phyloP scores from a whole-genome alignment of 2,113 vertebrate species.

The Phasianus colchicus region DNA sequence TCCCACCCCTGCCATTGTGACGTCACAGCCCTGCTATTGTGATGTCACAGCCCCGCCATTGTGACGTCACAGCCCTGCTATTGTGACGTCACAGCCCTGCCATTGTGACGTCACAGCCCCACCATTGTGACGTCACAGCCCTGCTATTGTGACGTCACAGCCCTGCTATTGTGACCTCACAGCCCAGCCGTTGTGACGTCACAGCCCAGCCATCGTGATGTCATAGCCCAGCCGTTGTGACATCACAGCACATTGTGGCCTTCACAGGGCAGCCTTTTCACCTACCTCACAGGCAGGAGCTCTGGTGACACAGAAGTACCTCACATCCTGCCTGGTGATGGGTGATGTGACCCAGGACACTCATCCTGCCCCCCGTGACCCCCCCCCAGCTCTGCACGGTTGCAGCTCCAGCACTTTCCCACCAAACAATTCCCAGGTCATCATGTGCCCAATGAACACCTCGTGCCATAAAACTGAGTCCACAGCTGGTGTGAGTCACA shows the following conservation, averaged over 20 bases:
- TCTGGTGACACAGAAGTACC: background rate
- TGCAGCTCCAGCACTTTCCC: accelerated
- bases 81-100: no score
- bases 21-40: no score
- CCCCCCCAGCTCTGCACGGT: accelerated
- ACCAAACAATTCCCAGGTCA: background rate
- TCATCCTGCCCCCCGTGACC: accelerated
- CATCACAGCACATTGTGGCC: accelerated
- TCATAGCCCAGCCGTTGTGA: accelerated
- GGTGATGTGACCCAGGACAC: background rate
- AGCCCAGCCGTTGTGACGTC: background rate
- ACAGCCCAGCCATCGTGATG: accelerated
- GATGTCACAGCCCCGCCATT: no score
- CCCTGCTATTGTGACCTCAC: accelerated
- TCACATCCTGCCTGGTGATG: no score
- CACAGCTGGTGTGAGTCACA: accelerated
- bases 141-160: accelerated
- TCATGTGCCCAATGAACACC: background rate
- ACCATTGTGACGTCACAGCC: background rate
- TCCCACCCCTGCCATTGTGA: background rate
- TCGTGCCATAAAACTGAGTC: background rate
- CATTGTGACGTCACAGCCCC: no score
- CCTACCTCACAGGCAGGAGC: background rate
- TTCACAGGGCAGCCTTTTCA: background rate
- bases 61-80: no score